Evolutionary conservation across 2,797 vertebrate species (phyloP), one percentile per base, ranked within the genome.

Genomic region (Pogoniulus pusillus): DNA sequence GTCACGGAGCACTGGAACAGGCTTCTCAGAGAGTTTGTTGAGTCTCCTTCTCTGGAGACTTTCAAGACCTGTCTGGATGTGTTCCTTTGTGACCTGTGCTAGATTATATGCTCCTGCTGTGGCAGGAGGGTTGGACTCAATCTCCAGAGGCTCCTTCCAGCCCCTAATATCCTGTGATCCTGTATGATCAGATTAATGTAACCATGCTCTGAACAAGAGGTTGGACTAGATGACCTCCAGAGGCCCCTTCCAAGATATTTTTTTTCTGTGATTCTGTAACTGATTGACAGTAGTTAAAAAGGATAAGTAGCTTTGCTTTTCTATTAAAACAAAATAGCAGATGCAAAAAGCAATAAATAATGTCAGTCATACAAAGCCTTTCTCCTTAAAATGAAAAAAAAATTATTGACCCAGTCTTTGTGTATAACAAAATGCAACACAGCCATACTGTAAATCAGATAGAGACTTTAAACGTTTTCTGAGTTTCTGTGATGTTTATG

Each of bases 251-350:
- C 26, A 72, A 66, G 22, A 27, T 74, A 62, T 5, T 10, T 94
- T 94, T 69, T 78, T 91, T 93, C 58, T 90, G 51, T 79, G n/a
- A 39, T 86, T 85, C 49, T 82, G 18, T 85, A 77, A 72, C 29
- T 64, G 32, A 27, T 83, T 81, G 43, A 57, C 35, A 70, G 27
- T 81, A 89, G 24, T 49, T 87, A 43, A 90, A 90, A 65, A 24
- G 7, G 6, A 4, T 62, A 34, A 55, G 7, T 84, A 82, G 73
- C 51, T 63, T 8, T 57, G 51, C 47, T 89, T 89, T 83, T 85
- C 49, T 14, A 7, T 87, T 78, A 49, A 76, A 90, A 68, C 6
- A 54, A 58, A 91, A 47, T 14, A 58, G 8, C 4, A 7, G 64
- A 16, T 59, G 20, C 55, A 78, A 20, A 49, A 71, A 64, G 6